These are phyloP conservation scores for Formica exsecta DNA, from an alignment of 1,140 invertebrate genomes.

Conservation along the genomic window DNA sequence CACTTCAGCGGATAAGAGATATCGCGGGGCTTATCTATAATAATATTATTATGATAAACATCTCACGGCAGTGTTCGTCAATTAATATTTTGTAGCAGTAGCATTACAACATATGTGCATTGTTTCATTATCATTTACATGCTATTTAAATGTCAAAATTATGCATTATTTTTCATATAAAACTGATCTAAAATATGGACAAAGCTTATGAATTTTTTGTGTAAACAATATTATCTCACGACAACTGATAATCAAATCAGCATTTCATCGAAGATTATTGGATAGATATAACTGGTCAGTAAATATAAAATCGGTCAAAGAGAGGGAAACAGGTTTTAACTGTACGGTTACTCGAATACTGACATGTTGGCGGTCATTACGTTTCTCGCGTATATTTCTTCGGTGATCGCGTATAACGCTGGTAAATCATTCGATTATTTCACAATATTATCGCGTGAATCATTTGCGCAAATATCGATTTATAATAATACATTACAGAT, in stretches of 20 bases:
- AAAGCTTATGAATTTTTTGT: constrained; percentile 9
- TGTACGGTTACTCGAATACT: no score
- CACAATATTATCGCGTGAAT: neutral
- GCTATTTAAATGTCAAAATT: neutral
- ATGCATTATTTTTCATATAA: neutral
- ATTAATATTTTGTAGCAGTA: neutral
- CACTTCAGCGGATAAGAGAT: no score
- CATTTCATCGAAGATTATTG: neutral
- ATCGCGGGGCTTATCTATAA: no score
- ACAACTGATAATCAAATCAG: constrained; percentile 32
- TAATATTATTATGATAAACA: no score
- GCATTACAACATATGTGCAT: neutral
- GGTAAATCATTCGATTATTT: constrained; percentile 8
- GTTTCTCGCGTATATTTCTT: constrained; percentile 5
- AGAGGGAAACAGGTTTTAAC: neutral
- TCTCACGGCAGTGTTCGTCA: no score
- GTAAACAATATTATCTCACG: neutral
- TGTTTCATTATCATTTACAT: neutral
- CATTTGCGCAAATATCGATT: neutral
- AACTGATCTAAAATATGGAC: neutral
- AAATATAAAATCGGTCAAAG: constrained; percentile 39
- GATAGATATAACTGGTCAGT: neutral
- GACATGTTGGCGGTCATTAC: constrained; percentile 18
- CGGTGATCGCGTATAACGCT: neutral
- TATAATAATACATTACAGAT: neutral